Evolutionary conservation across 2,888 invertebrate genomes (phyloP), one percentile per base, ranked within the genome.

Genomic region (Diogma glabrata): DNA sequence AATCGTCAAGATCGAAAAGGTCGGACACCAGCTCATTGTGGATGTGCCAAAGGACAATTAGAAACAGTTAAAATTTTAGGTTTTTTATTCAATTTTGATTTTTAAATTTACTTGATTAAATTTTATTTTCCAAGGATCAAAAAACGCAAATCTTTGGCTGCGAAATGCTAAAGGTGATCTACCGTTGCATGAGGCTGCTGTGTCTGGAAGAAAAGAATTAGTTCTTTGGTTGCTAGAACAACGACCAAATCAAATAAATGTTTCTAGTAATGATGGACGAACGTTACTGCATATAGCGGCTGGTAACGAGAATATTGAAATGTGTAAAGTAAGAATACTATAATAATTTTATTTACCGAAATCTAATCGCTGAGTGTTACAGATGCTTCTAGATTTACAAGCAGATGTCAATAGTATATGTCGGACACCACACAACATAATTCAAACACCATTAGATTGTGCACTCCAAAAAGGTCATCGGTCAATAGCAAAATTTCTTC

Each of bases 281-380:
- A 91, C 92, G 19, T 84, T 93, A 17, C 72, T 99, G 40, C 97
- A 99, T 68, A 84, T 97, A 54, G 94, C 96, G 1, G 93, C 95
- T 8, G 79, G 91, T 46, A 87, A 90, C 60, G 95, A 96, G 61
- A 89, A 94, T 65, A 81, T 94, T 4, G 94, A 94, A 67, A 83
- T 95, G 72, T 93, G 94, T 67, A 91, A 87, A 69, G 75, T 83
- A 60, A 57, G 57, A n/a, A n/a, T 43, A 2, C 3, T 43, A 49
- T 26, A 22, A 26, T 2, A 24, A 40, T 50, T 50, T 23, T 10
- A 22, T 8, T 40, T 43, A 36, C 2, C 38, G 14, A 48, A 48
- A 50, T 55, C 26, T 47, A 17, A 46, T 16, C 45, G 3, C 48
- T 28, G 14, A 63, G 64, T 19, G 3, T 24, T 57, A 16, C 60